Evolutionary conservation across 2,113 vertebrate genomes (phyloP).

Genomic region (Charina bottae): DNA sequence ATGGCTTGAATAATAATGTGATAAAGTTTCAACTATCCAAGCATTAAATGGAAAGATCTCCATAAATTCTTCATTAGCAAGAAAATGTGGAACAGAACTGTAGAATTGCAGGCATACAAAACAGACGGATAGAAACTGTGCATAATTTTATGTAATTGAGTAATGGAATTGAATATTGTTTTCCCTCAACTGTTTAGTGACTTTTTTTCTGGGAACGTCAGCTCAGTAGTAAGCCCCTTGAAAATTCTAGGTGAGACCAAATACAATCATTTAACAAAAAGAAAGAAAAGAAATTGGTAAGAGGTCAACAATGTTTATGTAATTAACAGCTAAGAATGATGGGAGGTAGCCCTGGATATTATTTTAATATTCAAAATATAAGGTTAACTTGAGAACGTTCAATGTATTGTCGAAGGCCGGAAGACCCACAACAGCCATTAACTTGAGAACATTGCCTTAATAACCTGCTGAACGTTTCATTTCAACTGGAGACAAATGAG

Average conservation of each 20-base stretch:
- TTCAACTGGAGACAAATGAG: constrained; percentile 14
- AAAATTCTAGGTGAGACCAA: constrained; percentile 38
- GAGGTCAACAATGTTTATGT: constrained; percentile 40
- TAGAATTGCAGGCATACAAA: constrained; percentile 56
- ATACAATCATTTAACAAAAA: constrained; percentile 26
- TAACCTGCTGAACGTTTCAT: constrained; percentile 47
- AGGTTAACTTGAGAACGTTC: constrained; percentile 43
- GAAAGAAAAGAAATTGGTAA: constrained; percentile 12
- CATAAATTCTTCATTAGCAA: constrained; percentile 42
- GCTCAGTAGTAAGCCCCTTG: constrained; percentile 41
- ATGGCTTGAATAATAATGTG: not conserved
- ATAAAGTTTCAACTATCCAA: not conserved
- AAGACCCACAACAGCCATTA: too few species aligned
- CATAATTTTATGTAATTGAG: constrained; percentile 62
- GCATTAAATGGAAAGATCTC: not conserved
- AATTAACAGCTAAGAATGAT: constrained; percentile 30
- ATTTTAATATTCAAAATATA: constrained; percentile 45
- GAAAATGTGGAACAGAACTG: constrained; percentile 48
- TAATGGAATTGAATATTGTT: constrained; percentile 51
- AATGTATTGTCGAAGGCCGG: too few species aligned
- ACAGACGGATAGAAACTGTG: constrained; percentile 42
- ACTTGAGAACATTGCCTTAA: constrained; percentile 35
- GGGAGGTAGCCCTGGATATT: constrained; percentile 50
- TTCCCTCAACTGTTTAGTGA: constrained; percentile 39
- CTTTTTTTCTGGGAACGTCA: constrained; percentile 16